These are phyloP conservation scores for Eleginops maclovinus DNA, from an alignment of 2,113 vertebrate species.

Conservation along the genomic window DNA sequence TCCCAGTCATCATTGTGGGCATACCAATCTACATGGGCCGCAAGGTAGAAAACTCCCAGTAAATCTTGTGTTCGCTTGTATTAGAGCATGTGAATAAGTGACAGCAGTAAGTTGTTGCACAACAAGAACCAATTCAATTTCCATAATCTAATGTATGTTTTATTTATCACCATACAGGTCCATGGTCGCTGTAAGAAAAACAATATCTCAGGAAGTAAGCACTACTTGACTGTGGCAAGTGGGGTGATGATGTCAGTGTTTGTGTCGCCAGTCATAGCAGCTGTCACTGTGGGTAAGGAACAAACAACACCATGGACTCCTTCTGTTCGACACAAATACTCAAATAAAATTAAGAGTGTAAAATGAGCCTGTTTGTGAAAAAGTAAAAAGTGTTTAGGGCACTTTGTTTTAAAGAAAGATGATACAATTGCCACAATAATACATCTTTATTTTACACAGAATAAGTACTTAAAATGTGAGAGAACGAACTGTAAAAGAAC, in stretches of 20 bases:
- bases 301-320: background rate
- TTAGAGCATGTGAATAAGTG: slow-evolving; percentile 10
- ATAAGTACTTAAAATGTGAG: too few relatives aligned
- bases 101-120: background rate
- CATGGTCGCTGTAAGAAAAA: slow-evolving; percentile 90
- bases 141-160: slow-evolving; percentile 32
- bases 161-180: slow-evolving; percentile 78
- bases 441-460: too few relatives aligned
- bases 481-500: too few relatives aligned
- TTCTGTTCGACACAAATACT: background rate
- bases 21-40: slow-evolving; percentile 92
- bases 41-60: slow-evolving; percentile 77
- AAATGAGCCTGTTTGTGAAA: background rate
- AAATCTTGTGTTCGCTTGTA: background rate
- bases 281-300: slow-evolving; percentile 87
- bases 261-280: slow-evolving; percentile 90
- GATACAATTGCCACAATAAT: background rate
- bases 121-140: slow-evolving; percentile 28
- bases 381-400: background rate
- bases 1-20: slow-evolving; percentile 90
- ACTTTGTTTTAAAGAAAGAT: background rate
- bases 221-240: slow-evolving; percentile 89
- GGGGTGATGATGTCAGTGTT: slow-evolving; percentile 90
- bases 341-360: background rate
- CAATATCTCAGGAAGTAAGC: slow-evolving; percentile 90